Evolutionary conservation across 2,113 vertebrate species (phyloP).

Genomic region (Boleophthalmus pectinirostris): DNA sequence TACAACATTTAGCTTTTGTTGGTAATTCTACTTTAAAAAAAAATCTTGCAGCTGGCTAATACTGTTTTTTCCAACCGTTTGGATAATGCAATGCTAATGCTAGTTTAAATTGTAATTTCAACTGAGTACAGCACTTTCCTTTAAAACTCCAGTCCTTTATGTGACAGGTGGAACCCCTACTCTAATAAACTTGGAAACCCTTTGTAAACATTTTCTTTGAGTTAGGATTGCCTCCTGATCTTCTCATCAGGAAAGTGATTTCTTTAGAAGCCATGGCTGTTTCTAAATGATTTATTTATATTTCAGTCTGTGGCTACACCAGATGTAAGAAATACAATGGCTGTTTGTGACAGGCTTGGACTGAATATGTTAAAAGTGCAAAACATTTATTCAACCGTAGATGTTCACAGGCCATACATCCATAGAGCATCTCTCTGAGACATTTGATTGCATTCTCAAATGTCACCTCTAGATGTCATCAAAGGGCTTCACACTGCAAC

Average conservation of each 20-base stretch:
- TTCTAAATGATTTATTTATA: too few relatives aligned
- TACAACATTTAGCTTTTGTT: neutral
- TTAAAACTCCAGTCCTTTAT: neutral
- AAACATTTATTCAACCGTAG: neutral
- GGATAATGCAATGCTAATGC: neutral
- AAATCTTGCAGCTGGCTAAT: neutral
- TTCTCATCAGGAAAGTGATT: too few relatives aligned
- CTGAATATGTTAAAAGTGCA: neutral
- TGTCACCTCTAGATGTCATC: neutral
- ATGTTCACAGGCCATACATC: neutral
- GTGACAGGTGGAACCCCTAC: neutral
- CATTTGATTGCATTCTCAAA: neutral
- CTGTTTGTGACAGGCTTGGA: neutral
- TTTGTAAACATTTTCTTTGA: neutral
- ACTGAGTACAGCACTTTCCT: neutral
- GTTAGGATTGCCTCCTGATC: neutral
- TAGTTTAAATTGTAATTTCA: neutral
- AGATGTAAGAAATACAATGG: neutral
- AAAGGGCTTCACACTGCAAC: conserved; percentile 3
- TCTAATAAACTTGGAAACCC: neutral
- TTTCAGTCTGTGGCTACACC: neutral
- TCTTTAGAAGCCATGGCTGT: too few relatives aligned
- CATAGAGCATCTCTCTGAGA: neutral
- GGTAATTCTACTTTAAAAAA: neutral
- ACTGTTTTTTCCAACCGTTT: neutral